Evolutionary conservation across 30 jellyfish, hydroid and myxozoan genomes (phyloP).

Genomic region (Hydractinia echinata): DNA sequence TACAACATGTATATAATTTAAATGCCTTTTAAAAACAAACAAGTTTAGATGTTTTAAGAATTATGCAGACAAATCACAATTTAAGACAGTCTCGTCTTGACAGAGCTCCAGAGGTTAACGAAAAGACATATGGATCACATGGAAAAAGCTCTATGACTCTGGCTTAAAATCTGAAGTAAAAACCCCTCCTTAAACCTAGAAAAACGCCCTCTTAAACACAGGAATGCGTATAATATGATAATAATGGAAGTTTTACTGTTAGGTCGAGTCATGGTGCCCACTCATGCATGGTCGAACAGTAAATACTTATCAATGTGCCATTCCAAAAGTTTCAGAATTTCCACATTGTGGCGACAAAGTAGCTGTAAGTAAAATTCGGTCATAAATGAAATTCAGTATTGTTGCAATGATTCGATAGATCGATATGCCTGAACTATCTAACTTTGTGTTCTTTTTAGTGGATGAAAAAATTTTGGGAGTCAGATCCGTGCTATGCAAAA

Average conservation of each 20-base stretch:
- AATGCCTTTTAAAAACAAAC: neutral
- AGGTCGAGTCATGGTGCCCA: slow-evolving; percentile 89
- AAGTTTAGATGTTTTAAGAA: no score
- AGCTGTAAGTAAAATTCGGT: slow-evolving; percentile 46
- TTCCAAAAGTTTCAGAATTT: slow-evolving; percentile 54
- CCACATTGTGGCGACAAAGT: slow-evolving; percentile 66
- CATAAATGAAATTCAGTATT: neutral
- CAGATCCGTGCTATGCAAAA: slow-evolving; percentile 56
- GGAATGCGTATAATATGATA: neutral
- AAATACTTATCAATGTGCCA: slow-evolving; percentile 39
- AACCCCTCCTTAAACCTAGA: no score
- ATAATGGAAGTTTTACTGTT: neutral
- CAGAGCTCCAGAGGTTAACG: no score
- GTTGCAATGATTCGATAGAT: neutral
- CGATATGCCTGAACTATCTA: neutral
- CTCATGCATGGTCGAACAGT: slow-evolving; percentile 41
- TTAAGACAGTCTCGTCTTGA: no score
- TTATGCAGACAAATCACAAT: no score
- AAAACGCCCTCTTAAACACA: neutral
- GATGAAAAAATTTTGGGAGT: slow-evolving; percentile 80
- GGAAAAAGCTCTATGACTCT: no score
- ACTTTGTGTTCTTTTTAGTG: slow-evolving; percentile 49
- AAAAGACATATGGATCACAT: no score
- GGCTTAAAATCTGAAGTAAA: no score
- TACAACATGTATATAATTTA: neutral